phyloP scores from a whole-genome alignment of 30 jellyfish, hydroid and myxozoan species.

The Aurelia sp. region DNA sequence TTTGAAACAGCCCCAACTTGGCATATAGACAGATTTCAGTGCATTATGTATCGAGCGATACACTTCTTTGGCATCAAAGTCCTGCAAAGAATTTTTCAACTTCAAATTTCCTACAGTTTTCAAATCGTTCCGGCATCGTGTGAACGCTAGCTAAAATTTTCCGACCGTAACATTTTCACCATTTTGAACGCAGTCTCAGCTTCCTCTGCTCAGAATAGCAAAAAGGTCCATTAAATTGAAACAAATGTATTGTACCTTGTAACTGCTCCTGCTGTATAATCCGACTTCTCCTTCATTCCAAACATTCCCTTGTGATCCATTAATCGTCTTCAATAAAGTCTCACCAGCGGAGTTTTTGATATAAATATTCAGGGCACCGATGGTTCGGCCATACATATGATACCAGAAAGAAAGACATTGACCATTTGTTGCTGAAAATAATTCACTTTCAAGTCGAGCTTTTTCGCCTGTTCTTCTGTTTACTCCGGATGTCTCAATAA shows the following conservation, averaged over 20 bases:
- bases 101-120: too few relatives aligned
- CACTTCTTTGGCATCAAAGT: too few relatives aligned
- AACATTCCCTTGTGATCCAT: conserved; percentile 88
- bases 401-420: conserved; percentile 93
- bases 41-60: too few relatives aligned
- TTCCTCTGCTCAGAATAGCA: too few relatives aligned
- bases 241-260: conserved; percentile 23
- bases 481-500: conserved; percentile 91
- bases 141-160: too few relatives aligned
- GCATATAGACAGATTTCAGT: too few relatives aligned
- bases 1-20: too few relatives aligned
- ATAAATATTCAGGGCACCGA: conserved; percentile 84
- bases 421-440: conserved; percentile 82
- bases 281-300: conserved; percentile 99
- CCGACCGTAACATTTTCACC: too few relatives aligned
- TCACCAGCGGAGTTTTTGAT: conserved; percentile 41
- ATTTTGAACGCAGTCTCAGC: too few relatives aligned
- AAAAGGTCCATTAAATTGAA: too few relatives aligned
- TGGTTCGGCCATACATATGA: conserved; percentile 90
- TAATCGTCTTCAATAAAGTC: conserved; percentile 39
- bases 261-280: conserved; percentile 74
- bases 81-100: too few relatives aligned
- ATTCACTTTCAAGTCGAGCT: conserved; percentile 89
- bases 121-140: too few relatives aligned
- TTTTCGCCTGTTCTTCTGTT: conserved; percentile 67